Evolutionary conservation across 2,797 vertebrate species (phyloP).

Genomic region (Sebastes elongatus): DNA sequence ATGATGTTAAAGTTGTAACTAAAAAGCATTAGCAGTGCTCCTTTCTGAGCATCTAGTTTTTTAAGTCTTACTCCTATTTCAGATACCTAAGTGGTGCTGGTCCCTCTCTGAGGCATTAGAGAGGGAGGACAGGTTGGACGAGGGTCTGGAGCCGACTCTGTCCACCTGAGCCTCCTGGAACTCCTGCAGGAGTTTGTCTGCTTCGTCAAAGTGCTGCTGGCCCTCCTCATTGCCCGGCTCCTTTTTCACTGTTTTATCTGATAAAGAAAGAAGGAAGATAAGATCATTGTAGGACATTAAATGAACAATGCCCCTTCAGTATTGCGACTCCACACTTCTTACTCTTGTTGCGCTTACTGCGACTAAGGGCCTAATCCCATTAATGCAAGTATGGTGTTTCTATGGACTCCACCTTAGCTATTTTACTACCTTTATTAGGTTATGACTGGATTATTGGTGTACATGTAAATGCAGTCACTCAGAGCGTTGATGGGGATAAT

Average conservation of each 20-base stretch:
- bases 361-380: neutral
- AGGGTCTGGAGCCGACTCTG: conserved; percentile 92
- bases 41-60: neutral
- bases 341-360: too few relatives aligned
- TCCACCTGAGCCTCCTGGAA: conserved; percentile 95
- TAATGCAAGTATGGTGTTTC: neutral
- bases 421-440: neutral
- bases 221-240: conserved; percentile 92
- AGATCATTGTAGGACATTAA: neutral
- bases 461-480: neutral
- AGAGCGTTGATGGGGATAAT: conserved; percentile 26
- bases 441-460: neutral
- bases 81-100: conserved; percentile 91
- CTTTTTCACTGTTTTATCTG: conserved; percentile 93
- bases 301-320: neutral
- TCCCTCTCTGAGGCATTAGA: conserved; percentile 96
- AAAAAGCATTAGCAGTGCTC: neutral
- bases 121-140: conserved; percentile 95
- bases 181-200: conserved; percentile 94
- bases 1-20: neutral
- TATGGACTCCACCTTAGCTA: neutral
- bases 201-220: conserved; percentile 91
- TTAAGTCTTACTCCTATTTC: conserved; percentile 36
- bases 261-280: neutral
- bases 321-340: neutral